phyloP scores from a whole-genome alignment of 2,113 vertebrate genomes.

The Nymphicus hollandicus region DNA sequence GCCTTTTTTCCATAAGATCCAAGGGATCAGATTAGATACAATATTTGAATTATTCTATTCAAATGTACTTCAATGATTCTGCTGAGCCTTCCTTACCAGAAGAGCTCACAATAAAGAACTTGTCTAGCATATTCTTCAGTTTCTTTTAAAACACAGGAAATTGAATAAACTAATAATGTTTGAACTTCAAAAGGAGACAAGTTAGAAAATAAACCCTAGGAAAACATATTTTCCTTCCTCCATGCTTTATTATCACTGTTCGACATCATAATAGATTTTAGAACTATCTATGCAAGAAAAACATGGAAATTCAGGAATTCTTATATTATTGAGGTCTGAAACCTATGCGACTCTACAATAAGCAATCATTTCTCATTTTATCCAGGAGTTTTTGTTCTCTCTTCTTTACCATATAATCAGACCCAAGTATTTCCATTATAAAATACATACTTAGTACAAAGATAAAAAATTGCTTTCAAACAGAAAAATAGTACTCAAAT shows the following conservation, averaged over 20 bases:
- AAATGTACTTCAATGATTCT: background rate
- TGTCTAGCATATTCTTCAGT: background rate
- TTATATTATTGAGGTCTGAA: background rate
- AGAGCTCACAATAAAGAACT: background rate
- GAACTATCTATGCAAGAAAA: background rate
- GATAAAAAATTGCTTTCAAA: background rate
- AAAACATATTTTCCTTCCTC: background rate
- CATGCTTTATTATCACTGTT: accelerated
- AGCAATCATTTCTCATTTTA: background rate
- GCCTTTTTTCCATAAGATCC: background rate
- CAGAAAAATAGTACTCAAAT: background rate
- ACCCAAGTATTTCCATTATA: background rate
- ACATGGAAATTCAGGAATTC: background rate
- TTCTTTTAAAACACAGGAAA: background rate
- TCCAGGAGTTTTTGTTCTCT: background rate
- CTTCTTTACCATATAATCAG: background rate
- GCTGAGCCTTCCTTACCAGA: background rate
- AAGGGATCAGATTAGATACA: background rate
- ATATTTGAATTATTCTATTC: background rate
- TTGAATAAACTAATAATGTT: background rate
- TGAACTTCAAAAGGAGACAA: background rate
- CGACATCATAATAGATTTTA: background rate
- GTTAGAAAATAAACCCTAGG: background rate
- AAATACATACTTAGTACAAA: background rate
- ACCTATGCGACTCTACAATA: background rate